A percentile compares a stretch with the other conserved stretches of the same genome.
Evolutionary conservation across 2,888 invertebrate genomes (phyloP).

Genomic region (Elysia crispata): DNA sequence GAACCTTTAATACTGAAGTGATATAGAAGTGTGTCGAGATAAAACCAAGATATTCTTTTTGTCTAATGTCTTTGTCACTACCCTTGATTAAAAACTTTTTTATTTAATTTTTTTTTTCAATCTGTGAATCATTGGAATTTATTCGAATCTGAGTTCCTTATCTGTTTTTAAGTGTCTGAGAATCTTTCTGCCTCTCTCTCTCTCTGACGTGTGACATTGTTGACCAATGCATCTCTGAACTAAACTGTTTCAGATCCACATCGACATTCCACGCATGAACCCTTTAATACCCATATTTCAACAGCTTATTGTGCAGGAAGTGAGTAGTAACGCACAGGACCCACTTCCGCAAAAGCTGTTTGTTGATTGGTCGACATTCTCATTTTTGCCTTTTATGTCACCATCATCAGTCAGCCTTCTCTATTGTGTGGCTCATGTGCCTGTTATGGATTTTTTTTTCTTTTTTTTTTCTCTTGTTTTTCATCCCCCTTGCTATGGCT

Average conservation of each 20-base stretch:
- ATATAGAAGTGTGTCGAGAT: too few species aligned
- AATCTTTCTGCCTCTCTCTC: too few species aligned
- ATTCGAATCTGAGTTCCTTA: too few species aligned
- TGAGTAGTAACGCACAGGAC: slow-evolving; percentile 63
- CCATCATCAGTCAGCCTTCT: not conserved
- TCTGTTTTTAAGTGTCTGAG: too few species aligned
- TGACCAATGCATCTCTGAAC: too few species aligned
- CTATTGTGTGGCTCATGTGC: not conserved
- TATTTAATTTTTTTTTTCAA: too few species aligned
- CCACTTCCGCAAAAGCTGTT: not conserved
- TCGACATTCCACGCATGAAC: slow-evolving; percentile 99
- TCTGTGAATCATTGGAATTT: too few species aligned
- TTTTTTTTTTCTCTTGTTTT: not conserved
- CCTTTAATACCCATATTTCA: slow-evolving; percentile 97
- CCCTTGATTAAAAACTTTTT: too few species aligned
- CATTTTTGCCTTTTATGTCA: not conserved
- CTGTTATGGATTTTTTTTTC: not conserved
- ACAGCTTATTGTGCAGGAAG: slow-evolving; percentile 90
- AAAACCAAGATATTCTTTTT: too few species aligned
- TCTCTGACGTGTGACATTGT: too few species aligned
- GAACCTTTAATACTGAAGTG: too few species aligned
- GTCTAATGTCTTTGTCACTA: too few species aligned
- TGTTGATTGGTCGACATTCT: not conserved
- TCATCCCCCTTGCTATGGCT: not conserved
- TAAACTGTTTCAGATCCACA: slow-evolving; percentile 86